These are phyloP conservation scores for Anticlea derivata DNA, from an alignment of 2,888 invertebrate genomes.

Conservation along the genomic window DNA sequence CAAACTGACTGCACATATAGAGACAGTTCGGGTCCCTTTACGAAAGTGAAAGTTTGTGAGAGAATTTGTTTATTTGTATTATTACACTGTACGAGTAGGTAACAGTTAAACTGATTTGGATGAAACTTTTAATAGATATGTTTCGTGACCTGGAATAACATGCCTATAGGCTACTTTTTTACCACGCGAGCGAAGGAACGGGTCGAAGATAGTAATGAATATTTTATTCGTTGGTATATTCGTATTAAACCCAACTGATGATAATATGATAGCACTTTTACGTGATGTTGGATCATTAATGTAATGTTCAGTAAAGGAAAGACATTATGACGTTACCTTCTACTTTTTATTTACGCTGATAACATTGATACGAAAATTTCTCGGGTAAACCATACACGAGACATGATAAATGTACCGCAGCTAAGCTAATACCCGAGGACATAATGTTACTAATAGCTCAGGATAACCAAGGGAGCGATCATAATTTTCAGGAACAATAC, in stretches of 20 bases:
- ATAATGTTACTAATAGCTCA: constrained; percentile 70
- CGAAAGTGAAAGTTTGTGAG: too few relatives aligned
- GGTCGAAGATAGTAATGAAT: too few relatives aligned
- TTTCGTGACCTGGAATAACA: too few relatives aligned
- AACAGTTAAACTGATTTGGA: too few relatives aligned
- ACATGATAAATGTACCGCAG: constrained; percentile 47
- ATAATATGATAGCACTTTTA: constrained; percentile 35
- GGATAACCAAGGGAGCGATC: constrained; percentile 71
- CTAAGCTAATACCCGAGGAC: constrained; percentile 61
- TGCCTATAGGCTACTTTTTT: too few relatives aligned
- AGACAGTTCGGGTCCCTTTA: too few relatives aligned
- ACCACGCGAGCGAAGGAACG: too few relatives aligned
- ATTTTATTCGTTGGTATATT: background rate
- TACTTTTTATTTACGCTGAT: constrained; percentile 22
- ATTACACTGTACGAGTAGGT: too few relatives aligned
- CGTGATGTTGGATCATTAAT: constrained; percentile 38
- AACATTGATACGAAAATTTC: constrained; percentile 31
- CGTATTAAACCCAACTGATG: constrained; percentile 21
- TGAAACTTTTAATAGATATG: too few relatives aligned
- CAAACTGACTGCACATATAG: too few relatives aligned
- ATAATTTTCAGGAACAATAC: constrained; percentile 75
- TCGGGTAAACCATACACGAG: constrained; percentile 42
- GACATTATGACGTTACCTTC: constrained; percentile 27
- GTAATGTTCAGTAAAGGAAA: constrained; percentile 30
- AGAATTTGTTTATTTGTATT: too few relatives aligned